Evolutionary conservation across 1,140 invertebrate species (phyloP).

Genomic region (Gyrodactylus salaris): DNA sequence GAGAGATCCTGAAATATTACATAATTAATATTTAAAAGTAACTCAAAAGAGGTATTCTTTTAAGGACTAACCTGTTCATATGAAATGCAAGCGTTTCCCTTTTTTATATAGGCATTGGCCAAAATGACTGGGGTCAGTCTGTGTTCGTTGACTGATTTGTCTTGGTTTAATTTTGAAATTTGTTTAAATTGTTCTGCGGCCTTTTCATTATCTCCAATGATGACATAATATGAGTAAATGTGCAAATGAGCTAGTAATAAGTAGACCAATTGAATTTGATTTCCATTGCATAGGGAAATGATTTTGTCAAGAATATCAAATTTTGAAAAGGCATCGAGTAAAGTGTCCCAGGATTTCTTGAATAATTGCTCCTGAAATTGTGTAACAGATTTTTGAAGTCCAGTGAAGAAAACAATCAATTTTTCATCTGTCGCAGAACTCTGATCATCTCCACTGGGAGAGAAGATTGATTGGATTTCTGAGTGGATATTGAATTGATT

Average conservation of each 20-base stretch:
- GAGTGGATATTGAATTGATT: no score
- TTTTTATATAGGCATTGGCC: background rate
- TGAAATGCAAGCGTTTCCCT: background rate
- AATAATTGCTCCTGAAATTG: no score
- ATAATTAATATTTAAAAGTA: background rate
- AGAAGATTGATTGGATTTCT: no score
- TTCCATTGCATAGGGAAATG: background rate
- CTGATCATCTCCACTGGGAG: no score
- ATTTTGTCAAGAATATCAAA: no score
- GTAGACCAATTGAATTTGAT: background rate
- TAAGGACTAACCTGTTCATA: no score
- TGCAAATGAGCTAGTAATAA: background rate
- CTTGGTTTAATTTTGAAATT: background rate
- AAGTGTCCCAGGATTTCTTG: background rate
- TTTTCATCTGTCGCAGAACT: no score
- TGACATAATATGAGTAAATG: background rate
- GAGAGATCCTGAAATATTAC: background rate
- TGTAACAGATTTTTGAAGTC: no score
- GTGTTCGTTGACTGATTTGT: background rate
- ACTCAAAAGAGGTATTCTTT: background rate
- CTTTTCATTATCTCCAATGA: background rate
- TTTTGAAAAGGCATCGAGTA: background rate
- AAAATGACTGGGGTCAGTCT: background rate
- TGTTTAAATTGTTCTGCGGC: background rate
- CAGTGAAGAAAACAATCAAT: no score